Evolutionary conservation across 2,888 invertebrate species (phyloP).

Genomic region (Chirona hameri): DNA sequence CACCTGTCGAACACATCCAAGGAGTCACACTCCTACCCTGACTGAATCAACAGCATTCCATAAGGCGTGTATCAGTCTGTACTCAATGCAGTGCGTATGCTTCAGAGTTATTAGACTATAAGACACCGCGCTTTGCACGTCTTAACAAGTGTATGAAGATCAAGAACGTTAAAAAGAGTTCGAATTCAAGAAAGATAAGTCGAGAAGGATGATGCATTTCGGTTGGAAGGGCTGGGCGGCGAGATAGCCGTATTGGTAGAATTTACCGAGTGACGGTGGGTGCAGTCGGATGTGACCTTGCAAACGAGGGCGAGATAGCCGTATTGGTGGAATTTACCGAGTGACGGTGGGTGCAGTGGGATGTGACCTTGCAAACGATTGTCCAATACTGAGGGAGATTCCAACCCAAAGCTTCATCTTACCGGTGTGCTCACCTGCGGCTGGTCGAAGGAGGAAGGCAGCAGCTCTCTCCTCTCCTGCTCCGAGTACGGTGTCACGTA

Average conservation of each 20-base stretch:
- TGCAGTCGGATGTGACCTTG: neutral
- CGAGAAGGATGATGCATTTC: neutral
- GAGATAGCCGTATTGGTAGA: neutral
- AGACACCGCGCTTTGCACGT: no score
- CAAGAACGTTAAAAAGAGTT: neutral
- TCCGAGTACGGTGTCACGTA: conserved; percentile 37
- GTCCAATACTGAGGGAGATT: no score
- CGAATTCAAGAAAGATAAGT: neutral
- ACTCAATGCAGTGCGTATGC: no score
- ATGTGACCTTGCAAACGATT: no score
- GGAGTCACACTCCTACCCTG: no score
- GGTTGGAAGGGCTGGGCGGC: neutral
- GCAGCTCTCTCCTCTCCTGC: conserved; percentile 41
- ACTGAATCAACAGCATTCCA: no score
- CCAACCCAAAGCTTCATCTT: no score
- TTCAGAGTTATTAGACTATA: no score
- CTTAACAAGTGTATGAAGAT: neutral
- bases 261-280: neutral
- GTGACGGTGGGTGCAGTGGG: neutral
- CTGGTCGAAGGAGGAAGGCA: conserved; percentile 47
- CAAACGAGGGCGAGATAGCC: neutral
- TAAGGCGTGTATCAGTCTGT: no score
- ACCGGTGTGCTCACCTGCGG: conserved; percentile 40
- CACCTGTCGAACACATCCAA: conserved; percentile 78
- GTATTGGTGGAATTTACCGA: neutral